These are phyloP conservation scores for Cyclina sinensis DNA, from an alignment of 1,140 invertebrate genomes.

Conservation along the genomic window DNA sequence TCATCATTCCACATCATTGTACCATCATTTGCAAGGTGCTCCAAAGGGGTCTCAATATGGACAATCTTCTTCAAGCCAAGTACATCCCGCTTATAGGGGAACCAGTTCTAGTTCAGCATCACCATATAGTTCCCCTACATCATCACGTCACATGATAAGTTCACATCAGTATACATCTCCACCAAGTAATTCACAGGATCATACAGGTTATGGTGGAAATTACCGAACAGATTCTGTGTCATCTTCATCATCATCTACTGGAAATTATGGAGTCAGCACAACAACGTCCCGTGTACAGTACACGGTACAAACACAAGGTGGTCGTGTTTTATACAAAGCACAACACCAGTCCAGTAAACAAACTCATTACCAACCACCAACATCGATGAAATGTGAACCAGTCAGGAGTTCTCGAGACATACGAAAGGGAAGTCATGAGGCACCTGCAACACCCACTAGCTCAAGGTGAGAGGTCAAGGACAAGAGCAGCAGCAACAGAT, in stretches of 20 bases:
- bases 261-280: constrained; percentile 51
- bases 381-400: constrained; percentile 66
- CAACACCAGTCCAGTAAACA: constrained; percentile 67
- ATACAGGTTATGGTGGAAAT: constrained; percentile 7
- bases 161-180: constrained; percentile 28
- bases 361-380: constrained; percentile 61
- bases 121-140: constrained; percentile 46
- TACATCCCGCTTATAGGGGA: constrained; percentile 12
- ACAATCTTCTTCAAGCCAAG: background rate
- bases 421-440: constrained; percentile 41
- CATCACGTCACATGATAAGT: constrained; percentile 63
- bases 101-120: constrained; percentile 46
- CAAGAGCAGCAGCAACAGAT: constrained; percentile 36
- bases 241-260: constrained; percentile 11
- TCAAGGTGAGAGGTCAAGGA: constrained; percentile 61
- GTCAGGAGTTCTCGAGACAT: constrained; percentile 32
- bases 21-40: constrained; percentile 12
- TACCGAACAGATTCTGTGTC: background rate
- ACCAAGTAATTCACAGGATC: constrained; percentile 6
- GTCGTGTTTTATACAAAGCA: constrained; percentile 63
- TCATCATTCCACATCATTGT: constrained; percentile 50
- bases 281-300: constrained; percentile 61
- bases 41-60: constrained; percentile 10
- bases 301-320: constrained; percentile 54
- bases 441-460: constrained; percentile 43